Percentiles rank a stretch among this genome's conserved stretches.
phyloP scores from a whole-genome alignment of 2,113 vertebrate species.

The Castor canadensis region DNA sequence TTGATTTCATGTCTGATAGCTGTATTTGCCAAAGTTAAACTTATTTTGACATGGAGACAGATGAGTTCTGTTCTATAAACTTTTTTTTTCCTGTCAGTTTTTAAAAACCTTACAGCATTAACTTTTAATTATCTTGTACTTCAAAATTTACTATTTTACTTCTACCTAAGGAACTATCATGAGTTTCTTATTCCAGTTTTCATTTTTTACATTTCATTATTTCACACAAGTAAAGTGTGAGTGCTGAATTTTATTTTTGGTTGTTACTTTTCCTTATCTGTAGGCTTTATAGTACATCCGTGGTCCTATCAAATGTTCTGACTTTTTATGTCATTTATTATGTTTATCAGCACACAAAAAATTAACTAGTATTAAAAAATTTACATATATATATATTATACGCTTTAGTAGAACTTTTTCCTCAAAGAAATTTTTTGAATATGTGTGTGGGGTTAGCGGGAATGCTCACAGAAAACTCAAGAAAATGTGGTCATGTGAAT shows the following conservation, averaged over 20 bases:
- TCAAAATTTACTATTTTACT: neutral
- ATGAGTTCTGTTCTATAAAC: neutral
- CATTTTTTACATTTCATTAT: neutral
- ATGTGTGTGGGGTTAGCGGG: neutral
- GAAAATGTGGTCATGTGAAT: neutral
- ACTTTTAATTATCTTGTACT: neutral
- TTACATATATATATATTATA: neutral
- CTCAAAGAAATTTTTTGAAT: neutral
- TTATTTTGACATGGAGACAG: neutral
- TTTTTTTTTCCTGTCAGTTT: neutral
- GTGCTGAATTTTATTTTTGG: neutral
- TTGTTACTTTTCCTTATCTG: neutral
- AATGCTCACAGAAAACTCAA: neutral
- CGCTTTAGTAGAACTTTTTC: conserved; percentile 26
- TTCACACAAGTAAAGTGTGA: neutral
- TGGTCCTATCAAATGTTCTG: neutral
- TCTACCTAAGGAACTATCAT: neutral
- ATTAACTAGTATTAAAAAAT: conserved; percentile 13
- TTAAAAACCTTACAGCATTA: conserved; percentile 17
- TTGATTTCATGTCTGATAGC: neutral
- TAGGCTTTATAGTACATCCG: neutral
- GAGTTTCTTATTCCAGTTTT: conserved; percentile 6
- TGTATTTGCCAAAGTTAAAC: neutral
- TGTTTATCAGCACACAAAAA: conserved; percentile 13
- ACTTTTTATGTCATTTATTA: neutral